Evolutionary conservation across 1,140 invertebrate species (phyloP).

Genomic region (Gonatopus flavifemur): DNA sequence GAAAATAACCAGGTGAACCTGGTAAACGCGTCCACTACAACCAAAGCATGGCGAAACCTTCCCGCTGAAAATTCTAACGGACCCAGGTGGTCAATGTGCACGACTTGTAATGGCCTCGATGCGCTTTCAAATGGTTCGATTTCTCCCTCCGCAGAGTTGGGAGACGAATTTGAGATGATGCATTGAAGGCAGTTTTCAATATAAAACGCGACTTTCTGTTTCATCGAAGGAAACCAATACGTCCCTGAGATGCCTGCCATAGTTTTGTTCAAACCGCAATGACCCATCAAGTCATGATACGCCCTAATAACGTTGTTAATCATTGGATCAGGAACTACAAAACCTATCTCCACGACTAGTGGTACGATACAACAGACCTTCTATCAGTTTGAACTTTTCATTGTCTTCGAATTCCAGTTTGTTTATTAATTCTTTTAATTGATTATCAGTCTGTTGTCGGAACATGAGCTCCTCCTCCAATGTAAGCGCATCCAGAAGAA

Average conservation of each 20-base stretch:
- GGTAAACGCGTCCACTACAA: neutral
- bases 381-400: neutral
- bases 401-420: neutral
- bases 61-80: neutral
- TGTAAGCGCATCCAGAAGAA: too few relatives aligned
- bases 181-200: constrained; percentile 24
- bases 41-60: neutral
- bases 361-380: neutral
- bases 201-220: constrained; percentile 4
- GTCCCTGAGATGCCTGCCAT: neutral
- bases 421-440: neutral
- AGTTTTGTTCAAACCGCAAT: neutral
- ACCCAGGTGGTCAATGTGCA: neutral
- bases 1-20: neutral
- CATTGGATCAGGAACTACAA: constrained; percentile 2
- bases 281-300: neutral
- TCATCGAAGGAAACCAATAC: constrained; percentile 12
- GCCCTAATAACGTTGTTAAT: neutral
- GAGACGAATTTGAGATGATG: too few relatives aligned
- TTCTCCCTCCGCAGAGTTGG: too few relatives aligned
- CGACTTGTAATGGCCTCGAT: neutral
- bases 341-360: neutral
- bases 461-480: neutral
- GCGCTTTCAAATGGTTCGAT: too few relatives aligned
- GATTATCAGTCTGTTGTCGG: neutral